Base-by-base conservation (phyloP, 2,888 invertebrate genomes). In the Tenodera sinensis region DNA sequence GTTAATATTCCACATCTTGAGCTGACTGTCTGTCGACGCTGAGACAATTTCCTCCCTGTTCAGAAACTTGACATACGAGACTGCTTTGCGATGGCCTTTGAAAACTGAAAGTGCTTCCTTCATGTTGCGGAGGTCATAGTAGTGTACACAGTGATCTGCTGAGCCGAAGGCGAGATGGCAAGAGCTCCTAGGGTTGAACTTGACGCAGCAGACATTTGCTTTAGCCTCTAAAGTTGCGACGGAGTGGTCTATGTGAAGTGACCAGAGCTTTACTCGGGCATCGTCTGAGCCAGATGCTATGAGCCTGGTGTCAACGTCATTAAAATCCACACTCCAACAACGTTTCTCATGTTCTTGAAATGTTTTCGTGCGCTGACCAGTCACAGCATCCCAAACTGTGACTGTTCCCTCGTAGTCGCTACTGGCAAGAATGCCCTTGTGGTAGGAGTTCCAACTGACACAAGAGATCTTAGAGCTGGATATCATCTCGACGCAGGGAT, bases 121-220 rank as follows among this genome's bases (percentile, higher is more conserved):
- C 92, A 97, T 96, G 91, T 97, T 96, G 82, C 98, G 94, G 91
- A 99, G 94, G 94, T 99, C 99, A 93, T 98, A 99, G 93, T 98
- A 98, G 93, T 99, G 98, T 88, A 99, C 98, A 94, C 98, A 98
- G 93, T 98, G 98, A 94, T 99, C 98, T 34, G 99, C 98, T n/a
- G 98, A 98, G 25, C 98, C 98, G 94, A 98, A 98, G 2, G 98
- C 98, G 90, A 99, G 94, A 93, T 98, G 97, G 93, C 97, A 97
- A 0, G 97, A 96, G 91, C 97, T 97, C 90, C 95, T 94, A 0
- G 97, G 97, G 93, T 97, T 97, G 93, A 98, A 98, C 93, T 98
- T 97, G 27, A 99, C 98, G 93, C 98, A 98, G 93, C 98, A 99
- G 88, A 99, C 98, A 93, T 99, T 98, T 90, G 98, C 98, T 93